Conservation (phyloP, 2,113 vertebrate genomes). For the Vimba vimba region DNA sequence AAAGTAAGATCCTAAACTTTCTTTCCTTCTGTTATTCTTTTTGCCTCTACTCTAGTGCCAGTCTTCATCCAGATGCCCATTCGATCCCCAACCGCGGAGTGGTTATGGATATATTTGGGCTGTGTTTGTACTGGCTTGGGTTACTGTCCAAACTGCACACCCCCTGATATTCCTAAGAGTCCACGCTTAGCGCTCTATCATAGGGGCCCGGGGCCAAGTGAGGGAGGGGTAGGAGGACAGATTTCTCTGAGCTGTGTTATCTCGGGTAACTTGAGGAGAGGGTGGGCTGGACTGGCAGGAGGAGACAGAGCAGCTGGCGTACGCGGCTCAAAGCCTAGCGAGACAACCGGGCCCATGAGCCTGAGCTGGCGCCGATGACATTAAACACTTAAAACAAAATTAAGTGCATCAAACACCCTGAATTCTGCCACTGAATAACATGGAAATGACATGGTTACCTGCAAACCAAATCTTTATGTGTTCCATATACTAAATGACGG, state of each 20-base stretch:
- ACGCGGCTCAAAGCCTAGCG: conserved; percentile 71
- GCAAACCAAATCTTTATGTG: neutral
- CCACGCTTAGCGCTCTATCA: neutral
- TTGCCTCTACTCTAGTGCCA: neutral
- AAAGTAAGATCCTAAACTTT: neutral
- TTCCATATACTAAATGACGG: neutral
- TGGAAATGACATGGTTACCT: neutral
- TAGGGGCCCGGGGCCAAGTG: neutral
- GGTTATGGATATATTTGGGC: conserved; percentile 69
- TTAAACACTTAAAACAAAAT: conserved; percentile 28
- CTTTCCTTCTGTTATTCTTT: conserved; percentile 22
- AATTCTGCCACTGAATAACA: neutral
- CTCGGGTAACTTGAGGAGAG: conserved; percentile 64
- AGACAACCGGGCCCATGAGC: conserved; percentile 64
- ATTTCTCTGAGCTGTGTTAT: conserved; percentile 66
- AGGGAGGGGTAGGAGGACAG: conserved; percentile 33
- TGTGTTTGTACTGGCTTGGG: conserved; percentile 70
- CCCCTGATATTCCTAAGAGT: conserved; percentile 9
- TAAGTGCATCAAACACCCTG: neutral
- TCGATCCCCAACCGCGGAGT: neutral
- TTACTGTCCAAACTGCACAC: conserved; percentile 69
- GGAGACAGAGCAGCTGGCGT: conserved; percentile 65
- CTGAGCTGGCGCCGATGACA: conserved; percentile 42
- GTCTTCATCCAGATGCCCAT: conserved; percentile 12
- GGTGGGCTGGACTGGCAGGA: neutral